phyloP scores from a whole-genome alignment of 2,113 vertebrate genomes.

The Pelmatolapia mariae region DNA sequence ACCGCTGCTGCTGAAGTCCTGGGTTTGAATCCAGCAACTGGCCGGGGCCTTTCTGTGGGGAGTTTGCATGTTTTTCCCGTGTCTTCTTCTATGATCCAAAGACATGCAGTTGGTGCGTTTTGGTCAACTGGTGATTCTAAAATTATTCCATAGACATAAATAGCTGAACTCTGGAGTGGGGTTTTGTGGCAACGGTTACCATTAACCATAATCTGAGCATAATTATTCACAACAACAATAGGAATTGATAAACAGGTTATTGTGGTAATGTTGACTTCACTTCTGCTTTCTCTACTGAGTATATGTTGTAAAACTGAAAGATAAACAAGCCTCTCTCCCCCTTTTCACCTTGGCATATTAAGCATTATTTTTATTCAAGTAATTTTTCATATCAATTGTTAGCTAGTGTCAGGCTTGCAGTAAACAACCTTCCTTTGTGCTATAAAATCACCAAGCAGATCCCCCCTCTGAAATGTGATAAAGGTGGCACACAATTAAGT shows the following conservation, averaged over 20 bases:
- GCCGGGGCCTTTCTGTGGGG: neutral
- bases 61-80: neutral
- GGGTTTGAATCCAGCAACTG: neutral
- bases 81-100: neutral
- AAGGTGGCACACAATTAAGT: neutral
- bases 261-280: neutral
- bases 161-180: neutral
- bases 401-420: neutral
- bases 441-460: neutral
- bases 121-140: neutral
- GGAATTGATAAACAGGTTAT: neutral
- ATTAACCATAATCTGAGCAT: neutral
- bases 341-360: neutral
- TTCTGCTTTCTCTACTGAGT: neutral
- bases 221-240: neutral
- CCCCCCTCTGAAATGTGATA: neutral
- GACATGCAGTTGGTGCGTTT: neutral
- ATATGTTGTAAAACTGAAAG: neutral
- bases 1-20: neutral
- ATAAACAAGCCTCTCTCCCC: neutral
- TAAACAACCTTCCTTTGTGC: neutral
- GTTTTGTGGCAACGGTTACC: neutral
- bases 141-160: neutral
- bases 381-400: neutral
- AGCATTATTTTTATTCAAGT: neutral